These are phyloP conservation scores for Callospermophilus lateralis DNA, from an alignment of 2,113 vertebrate genomes.

Conservation along the genomic window DNA sequence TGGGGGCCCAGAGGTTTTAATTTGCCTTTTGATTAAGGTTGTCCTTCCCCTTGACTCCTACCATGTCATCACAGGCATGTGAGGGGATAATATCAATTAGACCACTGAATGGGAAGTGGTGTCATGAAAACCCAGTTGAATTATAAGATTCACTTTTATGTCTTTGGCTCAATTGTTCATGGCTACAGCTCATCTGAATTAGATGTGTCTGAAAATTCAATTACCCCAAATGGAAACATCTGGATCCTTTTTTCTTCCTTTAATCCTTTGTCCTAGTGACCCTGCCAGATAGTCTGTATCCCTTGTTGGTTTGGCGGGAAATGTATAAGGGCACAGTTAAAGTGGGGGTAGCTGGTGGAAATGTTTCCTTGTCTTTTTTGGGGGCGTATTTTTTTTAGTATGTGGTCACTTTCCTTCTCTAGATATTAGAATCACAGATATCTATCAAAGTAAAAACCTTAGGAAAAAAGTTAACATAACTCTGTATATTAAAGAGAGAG, in stretches of 20 bases:
- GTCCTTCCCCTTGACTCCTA: constrained; percentile 27
- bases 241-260: constrained; percentile 78
- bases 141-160: constrained; percentile 66
- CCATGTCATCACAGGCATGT: constrained; percentile 18
- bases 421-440: constrained; percentile 41
- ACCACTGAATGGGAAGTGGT: constrained; percentile 31
- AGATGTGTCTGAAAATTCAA: constrained; percentile 81
- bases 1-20: constrained; percentile 13
- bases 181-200: constrained; percentile 75
- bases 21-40: constrained; percentile 53
- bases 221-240: constrained; percentile 80
- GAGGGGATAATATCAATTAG: constrained; percentile 13
- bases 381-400: neutral
- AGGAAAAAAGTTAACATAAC: constrained; percentile 2
- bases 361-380: constrained; percentile 62
- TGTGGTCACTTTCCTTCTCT: constrained; percentile 28
- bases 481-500: constrained; percentile 29
- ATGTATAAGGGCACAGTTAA: constrained; percentile 58
- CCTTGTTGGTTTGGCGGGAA: constrained; percentile 76
- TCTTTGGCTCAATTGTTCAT: constrained; percentile 59
- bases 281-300: constrained; percentile 70
- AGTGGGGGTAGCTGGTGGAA: constrained; percentile 41
- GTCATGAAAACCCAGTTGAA: constrained; percentile 50
- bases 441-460: constrained; percentile 57
- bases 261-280: constrained; percentile 77